Evolutionary conservation across 2,797 vertebrate species (phyloP).

Genomic region (Spatula versicolor): DNA sequence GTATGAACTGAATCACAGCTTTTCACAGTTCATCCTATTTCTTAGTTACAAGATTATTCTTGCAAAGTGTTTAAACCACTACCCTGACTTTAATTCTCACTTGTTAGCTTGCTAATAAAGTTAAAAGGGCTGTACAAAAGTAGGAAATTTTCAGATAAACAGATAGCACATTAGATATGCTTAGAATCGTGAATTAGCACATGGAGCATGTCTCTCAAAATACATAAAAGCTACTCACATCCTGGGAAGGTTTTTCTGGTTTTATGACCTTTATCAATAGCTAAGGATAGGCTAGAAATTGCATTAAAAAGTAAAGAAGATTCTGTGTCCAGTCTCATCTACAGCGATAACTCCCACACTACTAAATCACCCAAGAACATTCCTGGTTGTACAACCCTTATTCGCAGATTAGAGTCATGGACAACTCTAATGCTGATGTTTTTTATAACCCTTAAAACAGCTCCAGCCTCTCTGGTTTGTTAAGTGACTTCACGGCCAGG

Average conservation of each 20-base stretch:
- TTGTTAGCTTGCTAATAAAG: constrained; percentile 1
- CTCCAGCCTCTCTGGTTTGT: background rate
- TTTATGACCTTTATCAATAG: background rate
- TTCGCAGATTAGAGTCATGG: background rate
- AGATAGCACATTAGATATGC: background rate
- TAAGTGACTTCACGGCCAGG: background rate
- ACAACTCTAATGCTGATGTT: background rate
- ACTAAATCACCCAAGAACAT: background rate
- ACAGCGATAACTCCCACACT: background rate
- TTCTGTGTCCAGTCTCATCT: background rate
- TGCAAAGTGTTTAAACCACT: background rate
- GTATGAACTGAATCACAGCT: background rate
- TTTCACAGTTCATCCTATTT: background rate
- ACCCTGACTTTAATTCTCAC: background rate
- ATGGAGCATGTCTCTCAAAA: background rate
- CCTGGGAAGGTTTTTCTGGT: background rate
- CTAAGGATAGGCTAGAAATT: background rate
- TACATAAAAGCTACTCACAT: background rate
- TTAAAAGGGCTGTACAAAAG: background rate
- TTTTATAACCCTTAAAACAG: background rate
- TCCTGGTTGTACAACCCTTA: background rate
- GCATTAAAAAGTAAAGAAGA: background rate
- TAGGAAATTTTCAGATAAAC: background rate
- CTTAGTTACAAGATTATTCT: background rate
- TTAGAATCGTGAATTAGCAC: background rate